These are phyloP conservation scores for Empidonax traillii DNA, from an alignment of 2,113 vertebrate genomes.

Conservation along the genomic window DNA sequence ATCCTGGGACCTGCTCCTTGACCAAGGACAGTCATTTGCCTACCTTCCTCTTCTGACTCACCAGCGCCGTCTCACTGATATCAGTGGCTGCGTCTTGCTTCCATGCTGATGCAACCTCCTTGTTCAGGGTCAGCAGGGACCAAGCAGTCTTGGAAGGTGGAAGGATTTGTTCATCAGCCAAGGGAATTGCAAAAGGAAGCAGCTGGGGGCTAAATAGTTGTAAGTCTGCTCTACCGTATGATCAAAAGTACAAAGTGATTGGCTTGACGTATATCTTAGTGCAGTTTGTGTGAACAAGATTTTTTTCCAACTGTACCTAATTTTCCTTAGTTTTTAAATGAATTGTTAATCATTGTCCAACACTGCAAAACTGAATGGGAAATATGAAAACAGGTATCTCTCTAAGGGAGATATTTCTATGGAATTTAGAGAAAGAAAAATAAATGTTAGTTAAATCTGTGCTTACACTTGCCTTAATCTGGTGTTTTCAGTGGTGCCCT, in stretches of 20 bases:
- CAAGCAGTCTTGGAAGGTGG: not conserved
- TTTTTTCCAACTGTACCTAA: not conserved
- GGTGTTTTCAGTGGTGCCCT: conserved; percentile 17
- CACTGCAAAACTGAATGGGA: not conserved
- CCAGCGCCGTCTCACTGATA: not conserved
- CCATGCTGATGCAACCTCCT: not conserved
- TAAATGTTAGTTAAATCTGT: conserved; percentile 4
- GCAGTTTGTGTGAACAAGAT: not conserved
- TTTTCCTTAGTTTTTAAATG: not conserved
- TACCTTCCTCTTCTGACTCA: not conserved
- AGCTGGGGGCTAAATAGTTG: not conserved
- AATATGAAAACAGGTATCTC: not conserved
- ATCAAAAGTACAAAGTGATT: not conserved
- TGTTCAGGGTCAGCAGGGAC: not conserved
- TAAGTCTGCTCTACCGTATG: not conserved
- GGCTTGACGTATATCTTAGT: not conserved
- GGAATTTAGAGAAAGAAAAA: not conserved
- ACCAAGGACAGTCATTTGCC: not conserved
- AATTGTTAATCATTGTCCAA: not conserved
- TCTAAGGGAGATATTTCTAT: not conserved
- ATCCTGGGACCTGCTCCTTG: not conserved
- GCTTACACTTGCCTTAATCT: conserved; percentile 26
- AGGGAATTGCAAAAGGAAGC: not conserved
- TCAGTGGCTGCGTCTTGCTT: not conserved
- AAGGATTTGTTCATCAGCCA: not conserved